These are phyloP conservation scores for Rutpela maculata DNA, from an alignment of 2,888 invertebrate species.

Conservation along the genomic window DNA sequence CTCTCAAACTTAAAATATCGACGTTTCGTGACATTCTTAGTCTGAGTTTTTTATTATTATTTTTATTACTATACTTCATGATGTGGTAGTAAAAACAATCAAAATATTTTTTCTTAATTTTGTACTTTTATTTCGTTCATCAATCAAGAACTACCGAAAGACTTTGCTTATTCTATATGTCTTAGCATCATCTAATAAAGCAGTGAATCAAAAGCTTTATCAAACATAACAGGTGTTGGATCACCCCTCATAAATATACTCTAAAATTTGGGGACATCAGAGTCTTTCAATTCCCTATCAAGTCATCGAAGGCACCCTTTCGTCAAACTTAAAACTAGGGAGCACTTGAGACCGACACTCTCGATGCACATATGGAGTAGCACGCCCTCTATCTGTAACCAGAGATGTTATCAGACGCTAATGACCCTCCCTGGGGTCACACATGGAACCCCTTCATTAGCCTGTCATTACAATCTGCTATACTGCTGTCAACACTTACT, in stretches of 20 bases:
- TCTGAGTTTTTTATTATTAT: too few species aligned
- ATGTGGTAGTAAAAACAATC: too few species aligned
- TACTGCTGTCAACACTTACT: conserved; percentile 70
- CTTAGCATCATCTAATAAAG: conserved; percentile 3
- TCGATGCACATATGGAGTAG: conserved; percentile 68
- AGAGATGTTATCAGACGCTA: conserved; percentile 73
- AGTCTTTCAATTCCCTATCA: conserved; percentile 51
- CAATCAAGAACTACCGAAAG: too few species aligned
- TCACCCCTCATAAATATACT: conserved; percentile 48
- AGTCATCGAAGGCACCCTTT: conserved; percentile 44
- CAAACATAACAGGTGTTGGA: conserved; percentile 48
- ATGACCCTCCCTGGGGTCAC: conserved; percentile 69
- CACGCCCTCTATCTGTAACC: conserved; percentile 69
- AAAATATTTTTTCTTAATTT: too few species aligned
- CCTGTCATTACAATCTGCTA: conserved; percentile 69
- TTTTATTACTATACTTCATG: too few species aligned
- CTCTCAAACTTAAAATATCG: too few species aligned
- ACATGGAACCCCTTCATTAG: conserved; percentile 70
- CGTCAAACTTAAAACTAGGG: conserved; percentile 47
- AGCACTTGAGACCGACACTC: conserved; percentile 72
- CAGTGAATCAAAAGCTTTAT: conserved; percentile 15
- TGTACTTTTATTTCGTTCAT: too few species aligned
- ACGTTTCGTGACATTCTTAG: too few species aligned
- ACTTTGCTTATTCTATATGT: neutral
- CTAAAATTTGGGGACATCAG: conserved; percentile 36